phyloP scores from a whole-genome alignment of 2,888 invertebrate species.

The Thelaira solivaga region DNA sequence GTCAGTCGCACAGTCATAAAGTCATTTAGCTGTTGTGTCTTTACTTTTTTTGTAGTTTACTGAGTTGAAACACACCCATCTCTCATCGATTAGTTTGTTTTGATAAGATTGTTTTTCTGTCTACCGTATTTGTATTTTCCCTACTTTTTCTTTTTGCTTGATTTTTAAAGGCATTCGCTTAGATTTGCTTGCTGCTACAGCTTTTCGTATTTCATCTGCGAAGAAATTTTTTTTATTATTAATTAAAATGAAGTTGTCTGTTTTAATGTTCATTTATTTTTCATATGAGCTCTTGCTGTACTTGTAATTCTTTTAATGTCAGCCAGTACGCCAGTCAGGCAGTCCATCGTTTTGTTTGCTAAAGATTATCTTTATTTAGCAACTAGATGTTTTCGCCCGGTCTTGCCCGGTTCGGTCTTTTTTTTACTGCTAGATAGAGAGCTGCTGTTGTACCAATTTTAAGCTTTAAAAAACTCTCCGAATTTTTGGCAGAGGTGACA shows the following conservation, averaged over 20 bases:
- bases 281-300: background rate
- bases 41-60: slow-evolving; percentile 13
- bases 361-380: slow-evolving; percentile 19
- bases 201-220: background rate
- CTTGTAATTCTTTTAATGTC: background rate
- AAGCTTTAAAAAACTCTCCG: too few species aligned
- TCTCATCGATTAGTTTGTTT: slow-evolving; percentile 50
- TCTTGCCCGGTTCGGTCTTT: too few species aligned
- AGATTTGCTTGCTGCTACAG: slow-evolving; percentile 1
- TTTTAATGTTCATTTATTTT: background rate
- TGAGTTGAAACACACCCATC: slow-evolving; percentile 54
- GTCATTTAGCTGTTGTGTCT: background rate
- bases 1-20: background rate
- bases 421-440: too few species aligned
- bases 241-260: slow-evolving; percentile 27
- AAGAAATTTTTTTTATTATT: slow-evolving; percentile 14
- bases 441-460: too few species aligned
- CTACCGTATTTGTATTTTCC: slow-evolving; percentile 38
- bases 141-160: slow-evolving; percentile 33
- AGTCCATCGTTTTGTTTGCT: too few species aligned
- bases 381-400: too few species aligned
- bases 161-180: background rate
- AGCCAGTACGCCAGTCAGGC: too few species aligned
- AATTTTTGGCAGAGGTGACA: too few species aligned
- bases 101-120: slow-evolving; percentile 42